Evolutionary conservation across 2,797 vertebrate genomes (phyloP).

Genomic region (Falco rusticolus): DNA sequence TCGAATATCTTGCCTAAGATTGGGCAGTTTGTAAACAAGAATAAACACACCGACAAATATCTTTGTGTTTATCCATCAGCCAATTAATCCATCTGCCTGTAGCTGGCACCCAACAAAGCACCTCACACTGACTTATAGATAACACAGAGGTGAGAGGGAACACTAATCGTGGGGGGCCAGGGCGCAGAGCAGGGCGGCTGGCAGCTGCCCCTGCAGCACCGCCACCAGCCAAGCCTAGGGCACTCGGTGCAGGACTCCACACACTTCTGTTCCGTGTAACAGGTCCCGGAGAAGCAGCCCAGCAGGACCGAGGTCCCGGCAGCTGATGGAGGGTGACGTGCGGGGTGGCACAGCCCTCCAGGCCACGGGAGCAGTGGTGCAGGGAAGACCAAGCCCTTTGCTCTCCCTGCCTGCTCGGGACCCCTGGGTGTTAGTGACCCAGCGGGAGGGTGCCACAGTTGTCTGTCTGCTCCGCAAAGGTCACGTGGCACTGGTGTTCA

Average conservation of each 20-base stretch:
- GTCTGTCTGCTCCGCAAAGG: neutral
- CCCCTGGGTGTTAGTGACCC: neutral
- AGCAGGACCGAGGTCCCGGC: neutral
- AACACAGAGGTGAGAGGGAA: neutral
- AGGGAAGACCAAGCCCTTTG: neutral
- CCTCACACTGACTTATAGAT: neutral
- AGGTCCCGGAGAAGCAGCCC: neutral
- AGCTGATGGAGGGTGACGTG: neutral
- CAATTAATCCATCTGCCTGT: neutral
- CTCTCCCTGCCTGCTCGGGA: accelerated
- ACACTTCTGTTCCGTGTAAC: neutral
- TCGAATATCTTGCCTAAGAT: constrained; percentile 11
- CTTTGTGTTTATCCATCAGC: neutral
- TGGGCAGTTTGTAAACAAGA: constrained; percentile 56
- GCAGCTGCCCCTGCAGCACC: neutral
- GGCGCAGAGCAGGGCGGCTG: neutral
- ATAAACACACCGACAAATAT: constrained; percentile 21
- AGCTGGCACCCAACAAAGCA: neutral
- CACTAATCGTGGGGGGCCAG: neutral
- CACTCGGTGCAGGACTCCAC: accelerated
- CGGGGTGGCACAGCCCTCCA: neutral
- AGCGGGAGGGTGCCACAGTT: accelerated
- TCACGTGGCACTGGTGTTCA: neutral
- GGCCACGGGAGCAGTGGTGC: accelerated
- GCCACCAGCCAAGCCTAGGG: neutral